Evolutionary conservation across 2,888 invertebrate genomes (phyloP).

Genomic region (Zaprionus lineosus): DNA sequence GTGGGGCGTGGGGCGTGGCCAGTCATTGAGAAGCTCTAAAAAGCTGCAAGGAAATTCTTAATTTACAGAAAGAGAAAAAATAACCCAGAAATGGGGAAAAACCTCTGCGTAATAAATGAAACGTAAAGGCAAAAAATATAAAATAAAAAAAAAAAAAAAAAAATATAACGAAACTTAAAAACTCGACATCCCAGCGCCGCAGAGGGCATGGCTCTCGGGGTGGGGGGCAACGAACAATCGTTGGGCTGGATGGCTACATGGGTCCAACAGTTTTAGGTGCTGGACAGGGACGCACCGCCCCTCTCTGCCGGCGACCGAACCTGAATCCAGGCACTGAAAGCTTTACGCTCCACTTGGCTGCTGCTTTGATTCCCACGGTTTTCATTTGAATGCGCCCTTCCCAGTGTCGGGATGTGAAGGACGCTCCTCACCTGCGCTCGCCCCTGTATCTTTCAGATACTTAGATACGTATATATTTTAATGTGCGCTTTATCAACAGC

Average conservation of each 20-base stretch:
- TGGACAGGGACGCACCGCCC: conserved; percentile 41
- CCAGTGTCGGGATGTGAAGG: conserved; percentile 30
- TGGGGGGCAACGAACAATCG: too few species aligned
- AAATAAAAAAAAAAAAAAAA: too few species aligned
- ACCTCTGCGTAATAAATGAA: conserved; percentile 68
- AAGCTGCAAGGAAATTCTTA: conserved; percentile 68
- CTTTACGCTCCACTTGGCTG: conserved; percentile 72
- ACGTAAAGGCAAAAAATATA: conserved; percentile 63
- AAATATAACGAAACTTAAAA: conserved; percentile 53
- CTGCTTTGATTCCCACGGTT: conserved; percentile 75
- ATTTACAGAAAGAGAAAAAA: conserved; percentile 38
- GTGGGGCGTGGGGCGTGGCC: conserved; percentile 13
- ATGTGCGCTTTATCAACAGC: conserved; percentile 75
- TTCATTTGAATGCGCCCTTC: conserved; percentile 69
- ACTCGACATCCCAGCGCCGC: conserved; percentile 16
- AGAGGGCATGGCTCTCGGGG: conserved; percentile 25
- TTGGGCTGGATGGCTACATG: conserved; percentile 10
- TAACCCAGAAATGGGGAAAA: conserved; percentile 38
- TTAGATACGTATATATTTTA: conserved; percentile 71
- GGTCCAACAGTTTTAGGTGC: conserved; percentile 46
- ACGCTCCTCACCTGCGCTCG: conserved; percentile 42
- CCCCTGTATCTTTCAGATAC: conserved; percentile 62
- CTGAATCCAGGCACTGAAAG: conserved; percentile 63
- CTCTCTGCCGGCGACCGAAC: too few species aligned
- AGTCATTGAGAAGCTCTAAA: conserved; percentile 66